phyloP scores from a whole-genome alignment of 2,888 invertebrate species.

The Mimumesa dahlbomi region DNA sequence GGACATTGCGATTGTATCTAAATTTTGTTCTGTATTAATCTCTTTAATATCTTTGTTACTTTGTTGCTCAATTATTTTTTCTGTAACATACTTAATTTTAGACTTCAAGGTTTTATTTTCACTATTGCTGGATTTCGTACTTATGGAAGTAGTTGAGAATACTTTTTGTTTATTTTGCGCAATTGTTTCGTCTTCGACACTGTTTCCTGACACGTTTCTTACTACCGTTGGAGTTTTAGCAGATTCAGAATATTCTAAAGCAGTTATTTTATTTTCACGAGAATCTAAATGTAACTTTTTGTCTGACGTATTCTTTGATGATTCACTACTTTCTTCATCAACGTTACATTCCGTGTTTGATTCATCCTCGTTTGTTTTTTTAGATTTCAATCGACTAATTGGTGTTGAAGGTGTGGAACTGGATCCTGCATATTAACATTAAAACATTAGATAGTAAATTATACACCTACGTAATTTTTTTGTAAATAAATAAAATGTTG shows the following conservation, averaged over 20 bases:
- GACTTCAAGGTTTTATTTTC: slow-evolving; percentile 36
- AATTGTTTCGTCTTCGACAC: slow-evolving; percentile 47
- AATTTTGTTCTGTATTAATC: slow-evolving; percentile 40
- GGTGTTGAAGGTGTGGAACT: slow-evolving; percentile 74
- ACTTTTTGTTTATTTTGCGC: slow-evolving; percentile 48
- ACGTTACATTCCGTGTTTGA: slow-evolving; percentile 69
- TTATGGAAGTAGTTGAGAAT: slow-evolving; percentile 38
- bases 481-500: not conserved
- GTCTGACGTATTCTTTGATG: slow-evolving; percentile 27
- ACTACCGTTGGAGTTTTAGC: slow-evolving; percentile 19
- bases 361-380: slow-evolving; percentile 75
- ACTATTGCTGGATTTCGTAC: slow-evolving; percentile 33
- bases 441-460: not conserved
- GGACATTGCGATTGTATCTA: slow-evolving; percentile 32
- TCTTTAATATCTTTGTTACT: slow-evolving; percentile 44
- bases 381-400: slow-evolving; percentile 72
- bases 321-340: slow-evolving; percentile 38
- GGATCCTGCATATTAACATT: slow-evolving; percentile 61
- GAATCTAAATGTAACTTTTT: slow-evolving; percentile 33
- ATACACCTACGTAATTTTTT: not conserved
- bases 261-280: slow-evolving; percentile 21
- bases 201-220: slow-evolving; percentile 39
- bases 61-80: slow-evolving; percentile 52
- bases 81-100: slow-evolving; percentile 42
- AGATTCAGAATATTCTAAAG: slow-evolving; percentile 34